Evolutionary conservation across 2,888 invertebrate species (phyloP).

Genomic region (Drepanosiphum platanoidis): DNA sequence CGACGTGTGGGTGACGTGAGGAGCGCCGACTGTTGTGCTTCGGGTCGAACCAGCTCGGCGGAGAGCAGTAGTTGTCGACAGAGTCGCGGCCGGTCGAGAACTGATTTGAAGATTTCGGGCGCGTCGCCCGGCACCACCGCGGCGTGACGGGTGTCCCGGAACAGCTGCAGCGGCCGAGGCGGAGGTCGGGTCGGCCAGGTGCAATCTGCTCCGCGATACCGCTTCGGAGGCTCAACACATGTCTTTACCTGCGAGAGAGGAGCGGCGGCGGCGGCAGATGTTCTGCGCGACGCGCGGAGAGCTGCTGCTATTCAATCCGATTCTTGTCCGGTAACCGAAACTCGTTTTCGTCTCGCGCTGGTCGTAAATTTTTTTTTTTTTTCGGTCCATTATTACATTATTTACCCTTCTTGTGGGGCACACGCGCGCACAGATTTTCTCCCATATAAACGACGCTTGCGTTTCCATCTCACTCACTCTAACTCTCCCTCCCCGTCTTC

Average conservation of each 20-base stretch:
- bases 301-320: constrained; percentile 53
- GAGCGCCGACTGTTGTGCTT: not conserved
- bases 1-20: too few relatives aligned
- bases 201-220: constrained; percentile 46
- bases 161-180: constrained; percentile 45
- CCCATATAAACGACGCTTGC: constrained; percentile 42
- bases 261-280: constrained; percentile 26
- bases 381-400: not conserved
- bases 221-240: constrained; percentile 9
- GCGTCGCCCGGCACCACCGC: not conserved
- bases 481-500: not conserved
- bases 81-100: constrained; percentile 7
- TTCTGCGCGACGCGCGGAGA: not conserved
- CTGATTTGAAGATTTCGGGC: constrained; percentile 35
- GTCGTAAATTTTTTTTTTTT: not conserved
- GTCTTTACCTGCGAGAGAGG: constrained; percentile 6
- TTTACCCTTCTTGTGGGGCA: constrained; percentile 2
- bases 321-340: constrained; percentile 47
- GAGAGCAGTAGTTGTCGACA: not conserved
- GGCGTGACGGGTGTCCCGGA: constrained; percentile 54
- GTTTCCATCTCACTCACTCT: too few relatives aligned
- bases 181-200: constrained; percentile 42
- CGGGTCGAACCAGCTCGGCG: not conserved
- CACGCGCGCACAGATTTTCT: constrained; percentile 31
- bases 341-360: constrained; percentile 25